Conservation (phyloP, 2,797 vertebrate species). For the Kryptolebias ocellatus region DNA sequence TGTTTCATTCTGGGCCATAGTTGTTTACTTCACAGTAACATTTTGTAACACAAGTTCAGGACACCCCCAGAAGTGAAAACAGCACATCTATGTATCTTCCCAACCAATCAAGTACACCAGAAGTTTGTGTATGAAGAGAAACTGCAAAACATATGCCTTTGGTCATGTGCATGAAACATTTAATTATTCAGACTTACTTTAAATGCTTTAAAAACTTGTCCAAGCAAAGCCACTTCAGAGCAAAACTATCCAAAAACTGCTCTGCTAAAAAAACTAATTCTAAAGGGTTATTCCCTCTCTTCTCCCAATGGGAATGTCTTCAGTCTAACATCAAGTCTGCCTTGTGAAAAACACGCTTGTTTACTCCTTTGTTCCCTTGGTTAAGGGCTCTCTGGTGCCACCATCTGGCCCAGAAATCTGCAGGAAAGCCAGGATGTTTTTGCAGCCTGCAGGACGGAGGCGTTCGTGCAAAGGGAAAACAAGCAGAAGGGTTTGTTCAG, state of each 20-base stretch:
- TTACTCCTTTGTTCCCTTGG: constrained; percentile 69
- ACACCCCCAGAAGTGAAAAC: constrained; percentile 17
- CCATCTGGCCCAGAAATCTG: constrained; percentile 30
- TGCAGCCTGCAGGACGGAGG: not conserved
- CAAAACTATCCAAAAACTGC: constrained; percentile 6
- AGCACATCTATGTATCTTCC: constrained; percentile 20
- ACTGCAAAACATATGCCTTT: not conserved
- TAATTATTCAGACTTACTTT: not conserved
- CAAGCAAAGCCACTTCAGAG: constrained; percentile 15
- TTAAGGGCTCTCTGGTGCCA: constrained; percentile 41
- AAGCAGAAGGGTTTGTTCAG: not conserved
- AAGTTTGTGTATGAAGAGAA: not conserved
- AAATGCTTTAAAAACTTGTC: constrained; percentile 8
- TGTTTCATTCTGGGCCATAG: constrained; percentile 51
- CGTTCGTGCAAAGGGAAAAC: not conserved
- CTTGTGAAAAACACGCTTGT: constrained; percentile 77
- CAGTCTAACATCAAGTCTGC: constrained; percentile 34
- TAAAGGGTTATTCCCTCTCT: not conserved
- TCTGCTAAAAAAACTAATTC: not conserved
- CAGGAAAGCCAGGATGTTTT: constrained; percentile 6
- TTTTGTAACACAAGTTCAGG: constrained; percentile 15
- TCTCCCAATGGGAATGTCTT: constrained; percentile 22
- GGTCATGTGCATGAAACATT: constrained; percentile 3
- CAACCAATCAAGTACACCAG: constrained; percentile 10
- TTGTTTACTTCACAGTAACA: constrained; percentile 57